A percentile compares a stretch with the other conserved stretches of the same genome.
Conservation (phyloP, 2,888 invertebrate species). For the Perdita meconis region DNA sequence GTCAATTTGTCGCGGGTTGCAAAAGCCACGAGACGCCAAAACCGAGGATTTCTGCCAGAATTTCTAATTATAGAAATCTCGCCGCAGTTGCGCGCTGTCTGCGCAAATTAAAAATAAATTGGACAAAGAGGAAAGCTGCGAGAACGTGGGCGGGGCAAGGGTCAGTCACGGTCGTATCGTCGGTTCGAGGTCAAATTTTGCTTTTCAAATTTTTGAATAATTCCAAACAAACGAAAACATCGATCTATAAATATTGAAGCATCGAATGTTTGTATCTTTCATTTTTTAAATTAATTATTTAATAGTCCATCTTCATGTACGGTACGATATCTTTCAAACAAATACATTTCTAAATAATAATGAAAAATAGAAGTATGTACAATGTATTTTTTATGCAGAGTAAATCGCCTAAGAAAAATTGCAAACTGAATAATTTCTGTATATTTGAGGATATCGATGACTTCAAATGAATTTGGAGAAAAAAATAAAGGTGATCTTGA, state of each 20-base stretch:
- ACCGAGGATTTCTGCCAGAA: slow-evolving; percentile 59
- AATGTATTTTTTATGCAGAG: too few relatives aligned
- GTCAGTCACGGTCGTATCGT: slow-evolving; percentile 47
- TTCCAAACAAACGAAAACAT: not conserved
- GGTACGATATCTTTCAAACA: not conserved
- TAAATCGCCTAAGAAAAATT: too few relatives aligned
- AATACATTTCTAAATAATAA: too few relatives aligned
- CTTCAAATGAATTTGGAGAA: too few relatives aligned
- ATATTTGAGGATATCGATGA: too few relatives aligned
- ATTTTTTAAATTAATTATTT: not conserved
- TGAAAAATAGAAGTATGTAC: too few relatives aligned
- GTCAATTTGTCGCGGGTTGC: slow-evolving; percentile 52
- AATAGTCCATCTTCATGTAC: not conserved
- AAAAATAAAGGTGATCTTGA: too few relatives aligned
- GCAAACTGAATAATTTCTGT: too few relatives aligned
- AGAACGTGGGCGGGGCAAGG: slow-evolving; percentile 51
- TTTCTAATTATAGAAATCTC: slow-evolving; percentile 73
- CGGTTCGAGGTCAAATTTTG: slow-evolving; percentile 20
- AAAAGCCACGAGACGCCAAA: slow-evolving; percentile 49
- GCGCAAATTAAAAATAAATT: slow-evolving; percentile 80
- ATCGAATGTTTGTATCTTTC: not conserved
- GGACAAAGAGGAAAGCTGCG: slow-evolving; percentile 69
- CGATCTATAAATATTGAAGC: not conserved
- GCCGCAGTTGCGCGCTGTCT: slow-evolving; percentile 73
- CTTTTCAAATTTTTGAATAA: slow-evolving; percentile 5